phyloP scores from a whole-genome alignment of 2,888 invertebrate genomes.

The Nebria salina region DNA sequence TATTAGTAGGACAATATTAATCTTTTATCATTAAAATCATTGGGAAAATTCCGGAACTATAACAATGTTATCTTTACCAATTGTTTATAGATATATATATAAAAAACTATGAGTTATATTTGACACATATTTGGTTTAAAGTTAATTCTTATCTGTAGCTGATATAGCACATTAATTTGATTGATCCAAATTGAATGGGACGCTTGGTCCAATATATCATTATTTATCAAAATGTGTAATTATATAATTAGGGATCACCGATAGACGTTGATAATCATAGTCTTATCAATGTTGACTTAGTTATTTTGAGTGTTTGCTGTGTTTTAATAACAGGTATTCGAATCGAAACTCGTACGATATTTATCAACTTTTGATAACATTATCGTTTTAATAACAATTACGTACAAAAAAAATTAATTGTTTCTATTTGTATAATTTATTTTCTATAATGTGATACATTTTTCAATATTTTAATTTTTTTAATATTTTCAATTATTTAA shows the following conservation, averaged over 20 bases:
- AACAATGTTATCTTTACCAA: neutral
- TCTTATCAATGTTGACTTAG: constrained; percentile 1
- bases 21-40: neutral
- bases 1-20: neutral
- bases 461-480: too few species aligned
- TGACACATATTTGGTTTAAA: neutral
- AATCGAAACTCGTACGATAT: neutral
- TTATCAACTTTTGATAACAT: neutral
- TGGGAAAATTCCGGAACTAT: neutral
- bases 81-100: neutral
- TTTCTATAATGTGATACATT: too few species aligned
- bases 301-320: neutral
- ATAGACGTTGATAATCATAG: neutral
- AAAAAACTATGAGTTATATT: neutral
- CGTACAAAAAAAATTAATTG: neutral
- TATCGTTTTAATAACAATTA: neutral
- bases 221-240: neutral
- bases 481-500: too few species aligned
- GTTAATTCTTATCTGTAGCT: neutral
- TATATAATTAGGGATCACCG: neutral
- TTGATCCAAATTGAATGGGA: neutral
- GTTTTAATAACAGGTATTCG: neutral
- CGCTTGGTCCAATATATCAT: neutral
- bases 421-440: neutral
- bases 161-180: neutral